phyloP scores from a whole-genome alignment of 92 coral and sea anemone genomes.

The Zoanthus sociatus region DNA sequence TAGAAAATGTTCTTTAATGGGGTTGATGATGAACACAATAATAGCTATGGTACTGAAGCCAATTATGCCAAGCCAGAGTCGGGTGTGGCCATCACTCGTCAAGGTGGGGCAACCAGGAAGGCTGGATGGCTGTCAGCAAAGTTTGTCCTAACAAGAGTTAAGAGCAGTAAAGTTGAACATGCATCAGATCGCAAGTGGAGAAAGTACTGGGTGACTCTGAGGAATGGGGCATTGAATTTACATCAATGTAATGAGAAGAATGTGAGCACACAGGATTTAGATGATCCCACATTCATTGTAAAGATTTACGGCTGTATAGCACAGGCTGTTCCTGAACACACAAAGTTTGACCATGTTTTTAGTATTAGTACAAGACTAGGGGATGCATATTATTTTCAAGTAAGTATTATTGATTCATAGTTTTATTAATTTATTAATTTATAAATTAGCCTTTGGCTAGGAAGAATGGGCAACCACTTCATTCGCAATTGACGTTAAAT shows the following conservation, averaged over 20 bases:
- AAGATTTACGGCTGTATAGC: slow-evolving; percentile 95
- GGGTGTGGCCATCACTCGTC: slow-evolving; percentile 91
- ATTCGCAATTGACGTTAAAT: too few species aligned
- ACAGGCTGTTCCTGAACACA: slow-evolving; percentile 98
- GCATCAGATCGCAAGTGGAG: slow-evolving; percentile 96
- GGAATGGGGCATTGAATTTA: slow-evolving; percentile 84
- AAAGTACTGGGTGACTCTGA: slow-evolving; percentile 95
- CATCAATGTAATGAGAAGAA: slow-evolving; percentile 96
- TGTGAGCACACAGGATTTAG: slow-evolving; percentile 91
- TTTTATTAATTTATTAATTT: background rate
- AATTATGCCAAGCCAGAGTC: slow-evolving; percentile 74
- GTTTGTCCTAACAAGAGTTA: slow-evolving; percentile 87
- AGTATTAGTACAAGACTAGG: slow-evolving; percentile 96
- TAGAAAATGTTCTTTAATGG: too few species aligned
- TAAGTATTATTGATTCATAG: slow-evolving; percentile 21
- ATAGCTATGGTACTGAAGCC: background rate
- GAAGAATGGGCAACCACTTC: too few species aligned
- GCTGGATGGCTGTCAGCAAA: slow-evolving; percentile 98
- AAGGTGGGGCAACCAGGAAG: slow-evolving; percentile 96
- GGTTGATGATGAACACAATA: too few species aligned
- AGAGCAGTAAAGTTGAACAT: slow-evolving; percentile 80
- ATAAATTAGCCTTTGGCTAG: too few species aligned
- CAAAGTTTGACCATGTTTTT: slow-evolving; percentile 94
- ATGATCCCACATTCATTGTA: slow-evolving; percentile 78
- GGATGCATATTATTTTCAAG: slow-evolving; percentile 97